Conservation (phyloP, 2,113 vertebrate genomes). For the Poeciliopsis occidentalis region DNA sequence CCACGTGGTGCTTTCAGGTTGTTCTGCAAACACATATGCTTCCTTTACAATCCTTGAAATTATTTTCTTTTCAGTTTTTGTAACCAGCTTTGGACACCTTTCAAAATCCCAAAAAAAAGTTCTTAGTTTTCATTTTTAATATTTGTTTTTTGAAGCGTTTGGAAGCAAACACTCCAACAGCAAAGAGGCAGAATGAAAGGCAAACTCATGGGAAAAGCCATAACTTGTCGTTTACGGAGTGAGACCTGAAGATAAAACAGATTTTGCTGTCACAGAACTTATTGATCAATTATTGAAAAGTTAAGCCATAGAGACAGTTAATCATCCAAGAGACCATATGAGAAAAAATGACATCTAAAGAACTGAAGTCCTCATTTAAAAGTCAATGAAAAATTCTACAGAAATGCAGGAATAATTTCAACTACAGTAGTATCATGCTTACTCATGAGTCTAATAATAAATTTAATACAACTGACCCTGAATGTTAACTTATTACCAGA, state of each 20-base stretch:
- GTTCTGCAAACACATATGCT: conserved; percentile 56
- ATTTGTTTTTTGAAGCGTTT: conserved; percentile 55
- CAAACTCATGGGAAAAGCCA: conserved; percentile 11
- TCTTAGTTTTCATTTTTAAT: conserved; percentile 28
- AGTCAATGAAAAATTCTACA: too few species aligned
- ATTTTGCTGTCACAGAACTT: too few species aligned
- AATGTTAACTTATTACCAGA: neutral
- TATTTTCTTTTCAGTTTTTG: conserved; percentile 56
- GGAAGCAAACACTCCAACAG: conserved; percentile 57
- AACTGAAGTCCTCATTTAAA: too few species aligned
- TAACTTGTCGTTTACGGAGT: neutral
- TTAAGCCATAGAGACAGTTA: too few species aligned
- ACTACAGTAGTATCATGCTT: neutral
- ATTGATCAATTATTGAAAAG: too few species aligned
- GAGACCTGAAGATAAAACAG: too few species aligned
- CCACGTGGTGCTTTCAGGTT: conserved; percentile 27
- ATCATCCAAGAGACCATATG: too few species aligned
- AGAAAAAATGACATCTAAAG: too few species aligned
- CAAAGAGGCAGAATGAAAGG: conserved; percentile 9
- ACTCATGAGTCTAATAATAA: conserved; percentile 17
- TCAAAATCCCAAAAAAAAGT: conserved; percentile 52
- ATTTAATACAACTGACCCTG: neutral
- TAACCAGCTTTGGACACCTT: conserved; percentile 37
- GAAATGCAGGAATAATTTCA: too few species aligned
- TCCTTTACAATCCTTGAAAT: conserved; percentile 45